Evolutionary conservation across 2,113 vertebrate genomes (phyloP), one percentile per base, ranked within the genome.

Genomic region (Tyto alba): DNA sequence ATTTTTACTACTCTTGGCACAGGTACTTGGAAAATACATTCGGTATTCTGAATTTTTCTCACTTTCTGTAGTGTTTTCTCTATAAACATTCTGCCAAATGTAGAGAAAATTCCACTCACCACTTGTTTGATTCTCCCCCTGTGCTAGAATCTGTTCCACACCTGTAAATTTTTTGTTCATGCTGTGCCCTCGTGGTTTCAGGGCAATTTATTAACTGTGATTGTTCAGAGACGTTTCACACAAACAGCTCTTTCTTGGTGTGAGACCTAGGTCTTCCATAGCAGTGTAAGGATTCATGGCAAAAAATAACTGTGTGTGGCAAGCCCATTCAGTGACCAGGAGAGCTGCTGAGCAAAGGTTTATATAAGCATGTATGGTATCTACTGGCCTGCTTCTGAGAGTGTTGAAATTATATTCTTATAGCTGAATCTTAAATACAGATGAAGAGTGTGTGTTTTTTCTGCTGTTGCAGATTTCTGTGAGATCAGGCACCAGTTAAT

Each of bases 1-100:
- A 72, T 47, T 93, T 92, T 96, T 96, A 97, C 71, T 97, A 53
- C 60, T 76, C 40, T 97, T 98, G 97, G 97, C 98, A 91, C 77
- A 92, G 38, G 29, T 29, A 71, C 45, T 91, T 96, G 97, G 97
- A 97, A 98, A 97, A 96, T 96, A 77, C 55, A 81, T 57, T 94
- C 12, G 9, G 29, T 86, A 45, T 66, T 81, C 90, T 86, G 80
- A 64, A 55, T 80, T 95, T 93, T 45, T 90, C 85, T 97, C 73
- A 36, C 83, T 97, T 96, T 92, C 73, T 50, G 26, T n/a, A 53
- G 57, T 96, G 88, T 97, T 97, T 96, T 94, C 87, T 97, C 75
- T 90, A 71, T 53, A 95, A 91, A 95, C 73, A 88, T 96, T 97
- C 89, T 95, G 83, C 89, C 85, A 93, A 95, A 92, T 45, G 80